These are phyloP conservation scores for Xylota sylvarum DNA, from an alignment of 2,888 invertebrate genomes.

Conservation along the genomic window DNA sequence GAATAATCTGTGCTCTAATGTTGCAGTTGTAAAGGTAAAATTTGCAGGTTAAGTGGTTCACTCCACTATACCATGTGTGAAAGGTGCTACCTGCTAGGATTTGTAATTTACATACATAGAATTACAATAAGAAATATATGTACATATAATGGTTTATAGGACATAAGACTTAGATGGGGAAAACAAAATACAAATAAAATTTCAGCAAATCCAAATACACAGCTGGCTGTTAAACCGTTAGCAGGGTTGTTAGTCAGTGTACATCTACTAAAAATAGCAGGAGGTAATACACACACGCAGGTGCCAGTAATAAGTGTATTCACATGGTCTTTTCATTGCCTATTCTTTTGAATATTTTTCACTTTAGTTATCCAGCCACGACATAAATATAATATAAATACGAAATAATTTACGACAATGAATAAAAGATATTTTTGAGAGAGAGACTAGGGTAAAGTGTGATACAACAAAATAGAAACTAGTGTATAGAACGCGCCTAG, in stretches of 20 bases:
- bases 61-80: too few species aligned
- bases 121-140: too few species aligned
- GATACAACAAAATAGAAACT: not conserved
- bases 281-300: conserved; percentile 61
- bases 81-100: too few species aligned
- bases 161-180: too few species aligned
- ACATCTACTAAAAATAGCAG: conserved; percentile 65
- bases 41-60: too few species aligned
- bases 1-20: too few species aligned
- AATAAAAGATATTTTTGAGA: not conserved
- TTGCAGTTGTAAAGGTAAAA: too few species aligned
- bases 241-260: conserved; percentile 54
- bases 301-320: conserved; percentile 57
- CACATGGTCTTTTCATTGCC: conserved; percentile 28
- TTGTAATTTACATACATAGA: too few species aligned
- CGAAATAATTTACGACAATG: not conserved
- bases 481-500: not conserved
- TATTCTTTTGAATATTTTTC: conserved; percentile 20
- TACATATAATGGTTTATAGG: too few species aligned
- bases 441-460: not conserved
- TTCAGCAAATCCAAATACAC: conserved; percentile 16
- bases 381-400: not conserved
- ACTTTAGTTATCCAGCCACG: not conserved
- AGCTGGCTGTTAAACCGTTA: conserved; percentile 38
- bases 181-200: not conserved